Evolutionary conservation across 2,113 vertebrate species (phyloP).

Genomic region (Regulus satrapa): DNA sequence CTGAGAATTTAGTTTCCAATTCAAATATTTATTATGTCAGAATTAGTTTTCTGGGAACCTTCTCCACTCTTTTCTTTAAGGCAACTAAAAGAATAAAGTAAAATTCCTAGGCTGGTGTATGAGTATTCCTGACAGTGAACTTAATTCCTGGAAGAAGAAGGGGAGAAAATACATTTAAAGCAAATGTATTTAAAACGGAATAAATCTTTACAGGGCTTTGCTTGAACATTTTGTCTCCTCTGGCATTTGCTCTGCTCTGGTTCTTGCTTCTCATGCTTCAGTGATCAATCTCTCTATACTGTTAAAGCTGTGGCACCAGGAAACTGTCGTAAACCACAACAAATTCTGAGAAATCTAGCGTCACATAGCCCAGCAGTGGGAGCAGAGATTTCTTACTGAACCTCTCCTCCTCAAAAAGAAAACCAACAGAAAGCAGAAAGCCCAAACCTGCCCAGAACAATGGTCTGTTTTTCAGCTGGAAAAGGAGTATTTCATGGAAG

Average conservation of each 20-base stretch:
- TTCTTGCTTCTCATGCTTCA: not conserved
- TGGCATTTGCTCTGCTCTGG: not conserved
- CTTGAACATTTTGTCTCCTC: slow-evolving; percentile 4
- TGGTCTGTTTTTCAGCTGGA: not conserved
- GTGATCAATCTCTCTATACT: not conserved
- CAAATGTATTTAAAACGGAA: slow-evolving; percentile 37
- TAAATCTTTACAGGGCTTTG: not conserved
- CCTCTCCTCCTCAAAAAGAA: not conserved
- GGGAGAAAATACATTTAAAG: slow-evolving; percentile 36
- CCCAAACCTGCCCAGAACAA: not conserved
- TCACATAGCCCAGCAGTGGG: not conserved
- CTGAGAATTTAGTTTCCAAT: not conserved
- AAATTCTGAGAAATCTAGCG: not conserved
- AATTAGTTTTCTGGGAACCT: slow-evolving; percentile 30
- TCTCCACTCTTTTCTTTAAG: not conserved
- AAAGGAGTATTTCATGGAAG: not conserved
- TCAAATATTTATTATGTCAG: slow-evolving; percentile 26
- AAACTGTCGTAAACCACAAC: not conserved
- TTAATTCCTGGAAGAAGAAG: slow-evolving; percentile 41
- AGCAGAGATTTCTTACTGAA: not conserved
- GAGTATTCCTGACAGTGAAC: slow-evolving; percentile 12
- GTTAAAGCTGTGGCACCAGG: not conserved
- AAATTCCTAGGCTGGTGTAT: not conserved
- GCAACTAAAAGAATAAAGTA: not conserved
- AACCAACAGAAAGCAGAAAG: not conserved